phyloP scores from a whole-genome alignment of 2,888 invertebrate species.

The Netelia melanura region DNA sequence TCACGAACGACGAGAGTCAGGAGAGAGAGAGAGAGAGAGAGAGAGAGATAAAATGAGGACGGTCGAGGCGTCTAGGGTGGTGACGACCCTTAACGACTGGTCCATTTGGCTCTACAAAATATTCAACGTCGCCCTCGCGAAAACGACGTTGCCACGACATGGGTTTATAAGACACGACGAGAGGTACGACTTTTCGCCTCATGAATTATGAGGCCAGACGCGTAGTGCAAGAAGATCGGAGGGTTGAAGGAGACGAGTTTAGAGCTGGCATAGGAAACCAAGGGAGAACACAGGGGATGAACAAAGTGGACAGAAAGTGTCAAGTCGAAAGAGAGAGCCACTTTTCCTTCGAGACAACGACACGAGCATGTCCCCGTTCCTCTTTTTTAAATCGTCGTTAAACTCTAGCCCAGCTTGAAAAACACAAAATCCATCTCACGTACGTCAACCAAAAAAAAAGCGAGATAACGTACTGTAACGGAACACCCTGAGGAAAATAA shows the following conservation, averaged over 20 bases:
- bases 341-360: constrained; percentile 25
- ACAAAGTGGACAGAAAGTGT: constrained; percentile 16
- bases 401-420: background rate
- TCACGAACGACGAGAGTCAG: background rate
- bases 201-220: constrained; percentile 56
- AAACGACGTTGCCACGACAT: constrained; percentile 14
- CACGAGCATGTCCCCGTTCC: background rate
- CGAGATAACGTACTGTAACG: too few relatives aligned
- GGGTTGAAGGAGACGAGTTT: background rate
- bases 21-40: too few relatives aligned
- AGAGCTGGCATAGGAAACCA: background rate
- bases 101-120: constrained; percentile 68
- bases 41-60: background rate
- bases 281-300: background rate
- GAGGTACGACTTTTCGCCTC: constrained; percentile 29
- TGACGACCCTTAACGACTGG: constrained; percentile 43
- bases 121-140: constrained; percentile 53
- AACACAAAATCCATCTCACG: too few relatives aligned
- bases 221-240: constrained; percentile 2
- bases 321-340: constrained; percentile 17
- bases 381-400: constrained; percentile 12
- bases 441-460: too few relatives aligned
- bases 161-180: background rate
- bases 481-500: too few relatives aligned
- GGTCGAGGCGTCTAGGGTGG: constrained; percentile 30